Percentiles rank a stretch among this genome's conserved stretches.
Conservation (phyloP, 2,113 vertebrate genomes). For the Fregetta grallaria region DNA sequence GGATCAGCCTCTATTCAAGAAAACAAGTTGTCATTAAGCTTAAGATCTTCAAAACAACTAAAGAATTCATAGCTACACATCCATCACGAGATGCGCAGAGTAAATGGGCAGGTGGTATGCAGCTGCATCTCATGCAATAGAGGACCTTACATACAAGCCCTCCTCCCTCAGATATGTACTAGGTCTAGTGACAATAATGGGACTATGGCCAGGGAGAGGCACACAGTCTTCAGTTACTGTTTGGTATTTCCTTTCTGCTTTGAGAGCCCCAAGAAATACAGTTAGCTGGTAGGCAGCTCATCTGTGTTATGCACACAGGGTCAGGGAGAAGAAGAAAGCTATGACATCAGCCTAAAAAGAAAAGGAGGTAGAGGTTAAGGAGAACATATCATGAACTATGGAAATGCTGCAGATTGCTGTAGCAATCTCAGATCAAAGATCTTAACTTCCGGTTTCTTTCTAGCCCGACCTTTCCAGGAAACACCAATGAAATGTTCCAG, state of each 20-base stretch:
- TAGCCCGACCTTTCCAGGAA: neutral
- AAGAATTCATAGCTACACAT: conserved; percentile 41
- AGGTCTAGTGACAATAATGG: neutral
- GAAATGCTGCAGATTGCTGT: neutral
- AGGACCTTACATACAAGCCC: neutral
- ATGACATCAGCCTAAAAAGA: neutral
- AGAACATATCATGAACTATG: neutral
- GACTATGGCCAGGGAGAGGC: neutral
- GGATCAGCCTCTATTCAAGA: conserved; percentile 21
- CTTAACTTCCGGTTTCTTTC: neutral
- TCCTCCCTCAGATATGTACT: neutral
- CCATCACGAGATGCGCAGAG: conserved; percentile 40
- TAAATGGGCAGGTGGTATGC: conserved; percentile 45
- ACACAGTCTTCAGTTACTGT: neutral
- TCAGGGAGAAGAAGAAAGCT: neutral
- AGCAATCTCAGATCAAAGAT: neutral
- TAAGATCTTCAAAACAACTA: conserved; percentile 65
- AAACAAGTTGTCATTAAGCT: conserved; percentile 65
- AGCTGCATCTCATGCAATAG: conserved; percentile 29
- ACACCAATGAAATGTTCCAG: neutral
- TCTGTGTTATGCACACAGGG: neutral
- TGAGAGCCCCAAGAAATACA: neutral
- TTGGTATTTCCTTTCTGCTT: conserved; percentile 5
- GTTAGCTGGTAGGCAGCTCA: neutral
- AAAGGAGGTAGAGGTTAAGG: neutral